phyloP scores from a whole-genome alignment of 2,113 vertebrate species.

The Gymnorhina tibicen region DNA sequence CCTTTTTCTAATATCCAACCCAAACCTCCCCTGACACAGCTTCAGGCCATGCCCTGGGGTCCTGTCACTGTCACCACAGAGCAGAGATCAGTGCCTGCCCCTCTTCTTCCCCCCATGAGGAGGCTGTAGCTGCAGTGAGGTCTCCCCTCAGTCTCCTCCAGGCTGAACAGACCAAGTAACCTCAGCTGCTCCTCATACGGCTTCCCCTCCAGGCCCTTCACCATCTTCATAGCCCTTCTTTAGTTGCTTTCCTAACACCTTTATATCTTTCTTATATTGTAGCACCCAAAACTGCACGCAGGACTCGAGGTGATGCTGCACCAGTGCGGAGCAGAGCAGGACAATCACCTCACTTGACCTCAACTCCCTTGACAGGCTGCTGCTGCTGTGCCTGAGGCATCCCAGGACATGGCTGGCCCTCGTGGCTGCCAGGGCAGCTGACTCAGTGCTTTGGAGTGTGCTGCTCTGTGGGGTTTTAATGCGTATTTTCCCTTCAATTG shows the following conservation, averaged over 20 bases:
- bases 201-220: background rate
- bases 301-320: background rate
- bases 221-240: background rate
- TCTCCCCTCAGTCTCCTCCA: background rate
- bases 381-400: background rate
- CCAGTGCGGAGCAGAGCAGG: background rate
- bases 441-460: background rate
- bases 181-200: background rate
- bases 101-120: background rate
- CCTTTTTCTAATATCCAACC: background rate
- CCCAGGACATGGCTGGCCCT: background rate
- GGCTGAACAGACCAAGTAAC: background rate
- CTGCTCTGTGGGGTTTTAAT: background rate
- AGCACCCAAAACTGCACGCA: background rate
- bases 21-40: background rate
- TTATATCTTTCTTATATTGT: background rate
- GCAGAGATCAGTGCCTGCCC: background rate
- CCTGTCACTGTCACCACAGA: background rate
- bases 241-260: background rate
- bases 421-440: background rate
- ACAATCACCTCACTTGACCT: background rate
- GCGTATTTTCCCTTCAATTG: background rate
- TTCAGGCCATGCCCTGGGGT: accelerated
- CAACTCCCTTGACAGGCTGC: background rate
- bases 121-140: background rate